These are phyloP conservation scores for Montipora cactus DNA, from an alignment of 64 coral and sea anemone genomes.

Conservation along the genomic window DNA sequence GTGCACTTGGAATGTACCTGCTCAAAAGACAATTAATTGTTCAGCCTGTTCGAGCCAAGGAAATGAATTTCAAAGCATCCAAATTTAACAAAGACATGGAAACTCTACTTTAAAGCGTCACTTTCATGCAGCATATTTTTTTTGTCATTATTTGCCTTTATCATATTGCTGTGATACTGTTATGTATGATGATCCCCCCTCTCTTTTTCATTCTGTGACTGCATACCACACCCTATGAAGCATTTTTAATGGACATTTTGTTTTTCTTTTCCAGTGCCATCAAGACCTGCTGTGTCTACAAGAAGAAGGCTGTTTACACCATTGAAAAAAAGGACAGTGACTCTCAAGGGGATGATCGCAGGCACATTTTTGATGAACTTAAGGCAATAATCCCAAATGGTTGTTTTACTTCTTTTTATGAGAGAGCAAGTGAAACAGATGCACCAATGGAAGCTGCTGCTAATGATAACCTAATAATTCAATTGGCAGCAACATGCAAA, in stretches of 20 bases:
- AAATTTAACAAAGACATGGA: constrained; percentile 69
- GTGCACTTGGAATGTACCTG: constrained; percentile 64
- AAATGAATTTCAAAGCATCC: constrained; percentile 61
- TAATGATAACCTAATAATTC: background rate
- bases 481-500: constrained; percentile 15
- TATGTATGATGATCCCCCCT: too few species aligned
- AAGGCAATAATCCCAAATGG: constrained; percentile 11
- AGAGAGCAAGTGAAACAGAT: background rate
- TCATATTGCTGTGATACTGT: too few species aligned
- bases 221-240: too few species aligned
- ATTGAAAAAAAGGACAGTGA: constrained; percentile 9
- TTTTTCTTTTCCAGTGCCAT: background rate
- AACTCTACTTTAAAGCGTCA: background rate
- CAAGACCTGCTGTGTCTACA: background rate
- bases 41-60: constrained; percentile 47
- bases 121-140: constrained; percentile 1
- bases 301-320: background rate
- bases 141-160: too few species aligned
- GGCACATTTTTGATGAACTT: constrained; percentile 26
- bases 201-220: too few species aligned
- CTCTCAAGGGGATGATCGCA: background rate
- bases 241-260: background rate
- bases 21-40: constrained; percentile 42
- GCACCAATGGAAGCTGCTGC: background rate
- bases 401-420: background rate